These are phyloP conservation scores for Grantiella picta DNA, from an alignment of 2,113 vertebrate genomes.

Conservation along the genomic window DNA sequence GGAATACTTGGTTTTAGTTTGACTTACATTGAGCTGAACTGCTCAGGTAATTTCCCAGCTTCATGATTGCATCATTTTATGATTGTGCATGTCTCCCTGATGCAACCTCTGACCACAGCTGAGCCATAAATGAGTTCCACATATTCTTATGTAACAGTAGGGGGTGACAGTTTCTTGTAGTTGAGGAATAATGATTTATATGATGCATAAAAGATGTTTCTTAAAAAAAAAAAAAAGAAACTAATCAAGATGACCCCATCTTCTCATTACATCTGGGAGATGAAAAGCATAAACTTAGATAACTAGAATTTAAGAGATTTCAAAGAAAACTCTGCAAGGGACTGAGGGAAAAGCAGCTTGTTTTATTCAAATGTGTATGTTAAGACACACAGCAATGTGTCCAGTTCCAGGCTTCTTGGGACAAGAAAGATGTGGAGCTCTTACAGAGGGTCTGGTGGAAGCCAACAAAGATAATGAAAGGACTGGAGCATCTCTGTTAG, in stretches of 20 bases:
- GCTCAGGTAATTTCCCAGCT: neutral
- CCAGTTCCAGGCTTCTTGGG: neutral
- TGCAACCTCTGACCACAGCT: neutral
- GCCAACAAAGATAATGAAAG: neutral
- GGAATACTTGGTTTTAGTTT: neutral
- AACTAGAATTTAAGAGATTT: neutral
- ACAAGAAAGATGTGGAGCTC: neutral
- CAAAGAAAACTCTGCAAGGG: neutral
- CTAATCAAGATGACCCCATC: neutral
- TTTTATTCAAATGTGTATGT: neutral
- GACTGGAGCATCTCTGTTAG: neutral
- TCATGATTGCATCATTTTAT: neutral
- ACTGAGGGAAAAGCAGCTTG: neutral
- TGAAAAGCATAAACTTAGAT: neutral
- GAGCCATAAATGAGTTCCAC: neutral
- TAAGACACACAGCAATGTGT: neutral
- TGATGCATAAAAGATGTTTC: neutral
- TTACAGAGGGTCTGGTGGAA: neutral
- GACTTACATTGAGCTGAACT: neutral
- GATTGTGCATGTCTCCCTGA: neutral
- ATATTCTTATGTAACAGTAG: neutral
- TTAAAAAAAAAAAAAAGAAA: neutral
- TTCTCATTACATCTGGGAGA: neutral
- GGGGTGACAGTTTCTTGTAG: neutral
- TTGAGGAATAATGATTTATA: neutral